Evolutionary conservation across 2,113 vertebrate species (phyloP), one percentile per base, ranked within the genome.

Genomic region (Mastomys coucha): DNA sequence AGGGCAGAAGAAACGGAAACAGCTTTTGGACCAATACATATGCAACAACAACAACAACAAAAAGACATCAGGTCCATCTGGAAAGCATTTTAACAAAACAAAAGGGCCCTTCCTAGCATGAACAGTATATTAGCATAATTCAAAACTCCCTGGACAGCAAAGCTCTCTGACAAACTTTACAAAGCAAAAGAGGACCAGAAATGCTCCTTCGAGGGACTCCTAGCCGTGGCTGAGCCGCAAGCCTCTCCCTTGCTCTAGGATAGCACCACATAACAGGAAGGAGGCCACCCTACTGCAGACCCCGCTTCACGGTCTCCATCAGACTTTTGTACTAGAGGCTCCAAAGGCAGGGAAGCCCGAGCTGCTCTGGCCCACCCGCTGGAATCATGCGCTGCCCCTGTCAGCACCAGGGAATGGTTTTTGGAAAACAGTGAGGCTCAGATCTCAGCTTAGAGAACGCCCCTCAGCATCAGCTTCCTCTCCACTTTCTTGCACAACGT

Each of bases 401-500:
- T 77, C 84, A 51, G 58, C 95, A 26, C 58, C 28, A 7, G 85
- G 5, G 26, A 65, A 72, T 85, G 14, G 20, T 26, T 91, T 95
- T 82, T 67, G 90, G 60, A 88, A 95, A 56, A 39, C 63, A 39
- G 17, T 11, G 16, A 63, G 26, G 19, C 56, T 80, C 49, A 53
- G n/a, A 36, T 58, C 63, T 78, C 60, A 17, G 36, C 60, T 81
- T 33, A 90, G 56, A 92, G n/a, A 67, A 3, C 65, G 89, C 78
- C 84, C 77, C 87, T 39, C 49, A 75, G 20, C 31, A 93, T 80
- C 78, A 58, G 75, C 73, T 96, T 98, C 91, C 73, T 95, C 69
- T 73, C 88, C 70, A 77, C 73, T 67, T 94, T 94, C 97, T 98
- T 98, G 87, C 96, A 97, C 82, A 97, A 97, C 70, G 49, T 1